Evolutionary conservation across 2,888 invertebrate species (phyloP).

Genomic region (Brenthis ino): DNA sequence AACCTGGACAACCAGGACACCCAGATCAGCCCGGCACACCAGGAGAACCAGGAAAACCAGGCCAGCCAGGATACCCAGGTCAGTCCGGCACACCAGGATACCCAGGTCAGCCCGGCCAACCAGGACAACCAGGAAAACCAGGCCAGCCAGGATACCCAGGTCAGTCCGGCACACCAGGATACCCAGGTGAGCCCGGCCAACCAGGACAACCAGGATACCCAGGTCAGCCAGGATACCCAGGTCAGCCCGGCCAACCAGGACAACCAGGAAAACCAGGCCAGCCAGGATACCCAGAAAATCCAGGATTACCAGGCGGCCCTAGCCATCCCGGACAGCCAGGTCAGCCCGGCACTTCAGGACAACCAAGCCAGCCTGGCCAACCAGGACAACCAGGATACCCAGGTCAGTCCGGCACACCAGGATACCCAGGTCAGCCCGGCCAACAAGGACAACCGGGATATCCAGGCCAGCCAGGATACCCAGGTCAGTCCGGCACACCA

Average conservation of each 20-base stretch:
- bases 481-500: constrained; percentile 36
- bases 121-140: constrained; percentile 29
- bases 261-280: constrained; percentile 55
- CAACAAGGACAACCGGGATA: constrained; percentile 30
- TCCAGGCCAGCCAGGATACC: constrained; percentile 35
- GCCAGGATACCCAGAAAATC: constrained; percentile 68
- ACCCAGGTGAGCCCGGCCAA: constrained; percentile 34
- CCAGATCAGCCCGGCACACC: constrained; percentile 44
- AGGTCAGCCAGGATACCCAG: constrained; percentile 39
- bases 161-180: constrained; percentile 52
- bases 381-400: constrained; percentile 42
- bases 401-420: constrained; percentile 11
- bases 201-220: constrained; percentile 38
- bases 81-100: constrained; percentile 33
- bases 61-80: constrained; percentile 35
- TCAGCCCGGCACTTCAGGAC: constrained; percentile 43
- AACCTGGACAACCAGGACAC: constrained; percentile 66
- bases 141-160: constrained; percentile 41
- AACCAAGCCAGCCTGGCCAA: constrained; percentile 52
- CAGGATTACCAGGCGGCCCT: too few species aligned
- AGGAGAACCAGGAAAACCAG: constrained; percentile 44
- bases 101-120: constrained; percentile 31
- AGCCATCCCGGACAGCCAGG: too few species aligned
- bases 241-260: constrained; percentile 42
- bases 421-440: constrained; percentile 34